phyloP scores from a whole-genome alignment of 2,113 vertebrate genomes.

The Cyphomyrus plagiostoma region DNA sequence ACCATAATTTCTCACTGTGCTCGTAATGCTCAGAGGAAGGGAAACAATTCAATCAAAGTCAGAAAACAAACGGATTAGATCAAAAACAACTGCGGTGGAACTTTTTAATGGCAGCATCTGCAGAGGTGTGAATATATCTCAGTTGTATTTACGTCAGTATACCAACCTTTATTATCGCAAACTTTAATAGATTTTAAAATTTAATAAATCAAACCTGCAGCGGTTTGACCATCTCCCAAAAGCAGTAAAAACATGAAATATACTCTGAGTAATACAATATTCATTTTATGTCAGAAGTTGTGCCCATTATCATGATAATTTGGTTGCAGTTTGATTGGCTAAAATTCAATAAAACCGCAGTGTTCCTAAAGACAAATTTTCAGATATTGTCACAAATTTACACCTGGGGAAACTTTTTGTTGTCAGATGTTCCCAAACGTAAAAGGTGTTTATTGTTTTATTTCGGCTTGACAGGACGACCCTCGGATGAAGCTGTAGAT shows the following conservation, averaged over 20 bases:
- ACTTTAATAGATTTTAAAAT: slow-evolving; percentile 10
- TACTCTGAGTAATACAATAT: not conserved
- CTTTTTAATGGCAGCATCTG: not conserved
- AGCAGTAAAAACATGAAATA: not conserved
- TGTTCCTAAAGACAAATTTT: not conserved
- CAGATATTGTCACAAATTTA: not conserved
- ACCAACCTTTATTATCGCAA: not conserved
- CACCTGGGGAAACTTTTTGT: not conserved
- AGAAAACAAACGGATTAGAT: not conserved
- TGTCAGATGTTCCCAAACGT: not conserved
- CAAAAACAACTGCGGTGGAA: not conserved
- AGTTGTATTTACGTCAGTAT: not conserved
- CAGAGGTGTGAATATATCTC: not conserved
- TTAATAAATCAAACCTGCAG: not conserved
- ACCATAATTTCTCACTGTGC: not conserved
- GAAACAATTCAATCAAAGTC: slow-evolving; percentile 17
- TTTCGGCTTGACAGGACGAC: not conserved
- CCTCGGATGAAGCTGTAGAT: not conserved
- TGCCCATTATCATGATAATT: not conserved
- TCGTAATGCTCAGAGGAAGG: slow-evolving; percentile 15
- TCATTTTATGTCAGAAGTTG: not conserved
- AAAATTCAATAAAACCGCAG: not conserved
- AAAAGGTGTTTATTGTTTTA: not conserved
- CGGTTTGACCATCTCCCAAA: not conserved
- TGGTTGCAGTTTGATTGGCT: not conserved